Conservation (phyloP, 2,888 invertebrate species). For the Agriotes lineatus region DNA sequence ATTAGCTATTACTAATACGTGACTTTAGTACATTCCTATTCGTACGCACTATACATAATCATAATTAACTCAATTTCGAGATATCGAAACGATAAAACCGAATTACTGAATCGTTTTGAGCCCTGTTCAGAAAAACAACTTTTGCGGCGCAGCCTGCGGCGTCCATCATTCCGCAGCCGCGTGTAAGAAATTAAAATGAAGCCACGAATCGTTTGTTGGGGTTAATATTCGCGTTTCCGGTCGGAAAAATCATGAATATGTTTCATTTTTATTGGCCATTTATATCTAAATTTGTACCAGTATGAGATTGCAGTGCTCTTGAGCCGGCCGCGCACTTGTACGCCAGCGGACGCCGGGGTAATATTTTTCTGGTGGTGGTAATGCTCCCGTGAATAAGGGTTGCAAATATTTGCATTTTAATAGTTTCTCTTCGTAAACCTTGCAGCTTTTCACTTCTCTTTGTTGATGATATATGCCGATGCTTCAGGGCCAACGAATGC, state of each 20-base stretch:
- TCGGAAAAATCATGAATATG: constrained; percentile 67
- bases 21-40: too few species aligned
- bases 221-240: constrained; percentile 64
- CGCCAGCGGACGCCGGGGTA: constrained; percentile 53
- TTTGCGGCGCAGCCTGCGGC: constrained; percentile 5
- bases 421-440: constrained; percentile 62
- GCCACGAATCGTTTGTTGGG: constrained; percentile 47
- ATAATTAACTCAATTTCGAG: too few species aligned
- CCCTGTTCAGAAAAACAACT: too few species aligned
- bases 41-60: too few species aligned
- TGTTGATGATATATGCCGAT: constrained; percentile 52
- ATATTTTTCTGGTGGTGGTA: constrained; percentile 57
- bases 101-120: too few species aligned
- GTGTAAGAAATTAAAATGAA: constrained; percentile 59
- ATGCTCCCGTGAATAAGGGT: constrained; percentile 54
- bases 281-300: constrained; percentile 63
- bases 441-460: constrained; percentile 61
- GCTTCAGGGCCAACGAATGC: background rate
- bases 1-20: too few species aligned
- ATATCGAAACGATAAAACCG: too few species aligned
- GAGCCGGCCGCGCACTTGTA: constrained; percentile 48
- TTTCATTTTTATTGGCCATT: constrained; percentile 68
- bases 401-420: constrained; percentile 67
- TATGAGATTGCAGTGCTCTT: constrained; percentile 57
- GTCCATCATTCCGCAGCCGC: constrained; percentile 50